Evolutionary conservation across 2,113 vertebrate genomes (phyloP), one percentile per base, ranked within the genome.

Genomic region (Balaeniceps rex): DNA sequence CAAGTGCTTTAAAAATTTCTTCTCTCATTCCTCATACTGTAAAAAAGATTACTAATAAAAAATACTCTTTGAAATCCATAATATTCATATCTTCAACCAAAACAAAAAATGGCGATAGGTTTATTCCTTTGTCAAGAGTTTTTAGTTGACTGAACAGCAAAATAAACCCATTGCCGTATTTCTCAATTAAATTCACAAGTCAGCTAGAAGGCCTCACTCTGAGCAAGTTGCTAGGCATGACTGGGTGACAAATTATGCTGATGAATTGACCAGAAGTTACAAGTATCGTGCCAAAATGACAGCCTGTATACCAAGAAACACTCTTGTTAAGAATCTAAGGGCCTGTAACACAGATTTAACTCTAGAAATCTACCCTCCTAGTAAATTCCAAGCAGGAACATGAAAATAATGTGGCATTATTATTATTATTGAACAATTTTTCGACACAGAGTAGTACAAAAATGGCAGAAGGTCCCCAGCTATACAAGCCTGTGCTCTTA

Each of bases 181-280:
- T 95, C 87, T 82, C 77, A 91, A 89, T 94, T 87, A 92, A 75
- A 78, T 71, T 78, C 61, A 60, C 40, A 69, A 92, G 25, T 76
- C 54, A 36, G 6, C 36, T 78, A 44, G 70, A 84, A 82, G 54
- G 34, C 24, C 22, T 92, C 36, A 64, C 28, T 57, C 10, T 29
- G 54, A 82, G 11, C 12, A 34, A 72, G 22, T 44, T 23, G 24
- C 19, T 89, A 92, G 34, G 83, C 61, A 69, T 66, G 77, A 76
- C 23, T 72, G 31, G 34, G 12, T 93, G 88, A 88, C 31, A 91
- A 95, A 93, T 88, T 65, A 74, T 29, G 36, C 57, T 72, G 64
- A 76, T 87, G 51, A 25, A 88, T 19, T 86, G 69, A 75, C 11
- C 49, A 91, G 86, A 93, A 90, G 57, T 75, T 64, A 44, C 4